Percentiles rank a stretch among this genome's conserved stretches.
Evolutionary conservation across 1,140 invertebrate species (phyloP).

Genomic region (Megathymus violae): DNA sequence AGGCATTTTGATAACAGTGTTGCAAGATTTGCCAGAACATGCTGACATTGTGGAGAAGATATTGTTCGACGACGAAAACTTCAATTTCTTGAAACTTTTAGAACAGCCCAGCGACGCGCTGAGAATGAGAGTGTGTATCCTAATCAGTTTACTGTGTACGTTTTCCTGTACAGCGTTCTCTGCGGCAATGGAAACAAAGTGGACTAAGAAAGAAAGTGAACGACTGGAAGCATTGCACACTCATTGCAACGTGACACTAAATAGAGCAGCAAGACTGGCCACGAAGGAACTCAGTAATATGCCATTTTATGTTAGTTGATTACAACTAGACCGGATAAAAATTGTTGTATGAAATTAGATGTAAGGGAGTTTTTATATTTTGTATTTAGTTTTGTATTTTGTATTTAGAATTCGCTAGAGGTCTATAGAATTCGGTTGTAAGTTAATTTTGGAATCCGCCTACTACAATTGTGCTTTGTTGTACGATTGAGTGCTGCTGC

Average conservation of each 20-base stretch:
- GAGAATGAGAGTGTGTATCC: slow-evolving; percentile 86
- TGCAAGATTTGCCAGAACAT: slow-evolving; percentile 90
- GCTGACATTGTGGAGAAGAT: slow-evolving; percentile 89
- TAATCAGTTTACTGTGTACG: slow-evolving; percentile 87
- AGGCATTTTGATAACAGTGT: slow-evolving; percentile 89
- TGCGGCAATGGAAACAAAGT: slow-evolving; percentile 85
- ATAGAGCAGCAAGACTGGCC: slow-evolving; percentile 74
- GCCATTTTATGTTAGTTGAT: slow-evolving; percentile 76
- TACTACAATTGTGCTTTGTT: no score
- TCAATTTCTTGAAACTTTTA: slow-evolving; percentile 85
- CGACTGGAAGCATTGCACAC: slow-evolving; percentile 69
- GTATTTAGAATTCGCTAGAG: not conserved
- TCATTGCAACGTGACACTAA: slow-evolving; percentile 77
- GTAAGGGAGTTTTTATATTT: no score
- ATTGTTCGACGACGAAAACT: slow-evolving; percentile 81
- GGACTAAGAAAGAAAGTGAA: slow-evolving; percentile 74
- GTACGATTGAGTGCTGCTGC: no score
- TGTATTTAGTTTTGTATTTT: no score
- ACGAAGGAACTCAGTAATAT: slow-evolving; percentile 78
- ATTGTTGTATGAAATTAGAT: not conserved
- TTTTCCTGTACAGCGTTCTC: slow-evolving; percentile 87
- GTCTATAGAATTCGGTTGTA: not conserved
- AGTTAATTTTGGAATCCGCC: not conserved
- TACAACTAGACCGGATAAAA: not conserved
- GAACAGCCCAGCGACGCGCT: slow-evolving; percentile 85